Percentiles rank a stretch among this genome's conserved stretches.
Evolutionary conservation across 2,113 vertebrate genomes (phyloP).

Genomic region (Buteo buteo): DNA sequence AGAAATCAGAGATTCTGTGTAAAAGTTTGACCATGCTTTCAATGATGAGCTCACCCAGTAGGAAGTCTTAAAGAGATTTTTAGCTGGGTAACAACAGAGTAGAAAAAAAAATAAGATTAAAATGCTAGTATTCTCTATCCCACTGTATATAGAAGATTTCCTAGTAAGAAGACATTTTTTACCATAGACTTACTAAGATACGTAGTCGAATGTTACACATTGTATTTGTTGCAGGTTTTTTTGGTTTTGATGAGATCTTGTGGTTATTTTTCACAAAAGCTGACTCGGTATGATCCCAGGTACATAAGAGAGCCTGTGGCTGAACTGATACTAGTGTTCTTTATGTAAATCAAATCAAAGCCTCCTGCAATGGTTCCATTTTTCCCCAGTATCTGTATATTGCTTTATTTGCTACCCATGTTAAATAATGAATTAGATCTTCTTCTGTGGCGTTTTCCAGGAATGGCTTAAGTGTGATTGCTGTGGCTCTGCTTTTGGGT

Average conservation of each 20-base stretch:
- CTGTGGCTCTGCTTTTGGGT: neutral
- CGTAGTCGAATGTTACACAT: neutral
- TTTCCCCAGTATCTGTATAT: neutral
- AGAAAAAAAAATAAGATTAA: neutral
- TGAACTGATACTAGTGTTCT: neutral
- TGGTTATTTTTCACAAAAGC: neutral
- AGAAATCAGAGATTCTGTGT: neutral
- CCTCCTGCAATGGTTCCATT: neutral
- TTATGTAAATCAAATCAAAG: neutral
- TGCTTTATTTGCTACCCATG: neutral
- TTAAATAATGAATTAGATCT: neutral
- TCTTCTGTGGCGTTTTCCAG: neutral
- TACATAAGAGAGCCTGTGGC: neutral
- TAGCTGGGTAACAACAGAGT: neutral
- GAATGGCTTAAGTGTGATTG: neutral
- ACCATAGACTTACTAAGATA: neutral
- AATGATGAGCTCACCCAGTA: neutral
- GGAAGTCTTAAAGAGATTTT: neutral
- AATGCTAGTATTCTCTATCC: neutral
- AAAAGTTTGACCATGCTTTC: neutral
- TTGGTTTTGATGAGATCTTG: neutral
- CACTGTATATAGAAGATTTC: neutral
- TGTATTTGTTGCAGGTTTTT: neutral
- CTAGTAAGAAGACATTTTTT: neutral
- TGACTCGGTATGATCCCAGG: neutral